A percentile compares a stretch with the other conserved stretches of the same genome.
Conservation (phyloP, 2,888 invertebrate species). For the Campoplex nolae region DNA sequence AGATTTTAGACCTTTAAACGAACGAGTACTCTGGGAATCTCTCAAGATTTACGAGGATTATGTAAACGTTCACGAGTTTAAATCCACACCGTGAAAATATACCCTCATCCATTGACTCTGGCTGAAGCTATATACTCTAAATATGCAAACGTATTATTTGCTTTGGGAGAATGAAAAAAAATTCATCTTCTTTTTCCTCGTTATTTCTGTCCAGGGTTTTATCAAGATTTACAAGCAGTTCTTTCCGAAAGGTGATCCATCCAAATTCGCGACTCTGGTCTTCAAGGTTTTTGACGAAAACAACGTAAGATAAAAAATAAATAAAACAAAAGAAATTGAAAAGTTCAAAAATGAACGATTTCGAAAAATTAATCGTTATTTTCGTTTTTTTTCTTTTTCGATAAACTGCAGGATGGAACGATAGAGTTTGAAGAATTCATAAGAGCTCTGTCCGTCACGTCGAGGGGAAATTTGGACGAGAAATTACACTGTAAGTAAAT, state of each 20-base stretch:
- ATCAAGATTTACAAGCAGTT: slow-evolving; percentile 99
- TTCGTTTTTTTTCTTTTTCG: neutral
- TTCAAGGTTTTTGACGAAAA: slow-evolving; percentile 99
- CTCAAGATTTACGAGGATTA: slow-evolving; percentile 57
- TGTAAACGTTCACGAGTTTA: slow-evolving; percentile 40
- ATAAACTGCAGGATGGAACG: slow-evolving; percentile 93
- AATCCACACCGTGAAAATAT: slow-evolving; percentile 4
- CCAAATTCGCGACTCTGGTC: slow-evolving; percentile 98
- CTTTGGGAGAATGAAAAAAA: neutral
- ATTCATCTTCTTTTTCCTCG: neutral
- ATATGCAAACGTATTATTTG: slow-evolving; percentile 2
- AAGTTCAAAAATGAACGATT: neutral
- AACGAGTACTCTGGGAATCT: slow-evolving; percentile 35
- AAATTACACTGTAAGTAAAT: slow-evolving; percentile 97
- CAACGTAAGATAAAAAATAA: slow-evolving; percentile 89
- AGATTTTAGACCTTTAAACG: neutral
- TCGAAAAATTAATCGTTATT: neutral
- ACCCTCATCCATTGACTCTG: neutral
- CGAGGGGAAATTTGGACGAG: slow-evolving; percentile 98
- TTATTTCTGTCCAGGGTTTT: slow-evolving; percentile 91
- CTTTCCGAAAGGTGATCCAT: slow-evolving; percentile 99
- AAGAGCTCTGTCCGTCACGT: slow-evolving; percentile 98
- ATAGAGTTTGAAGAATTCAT: slow-evolving; percentile 99
- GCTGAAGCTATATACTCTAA: neutral
- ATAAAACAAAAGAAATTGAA: neutral